Percentiles rank a stretch among this genome's conserved stretches.
Evolutionary conservation across 2,113 vertebrate genomes (phyloP).

Genomic region (Neodontobutis hainanensis): DNA sequence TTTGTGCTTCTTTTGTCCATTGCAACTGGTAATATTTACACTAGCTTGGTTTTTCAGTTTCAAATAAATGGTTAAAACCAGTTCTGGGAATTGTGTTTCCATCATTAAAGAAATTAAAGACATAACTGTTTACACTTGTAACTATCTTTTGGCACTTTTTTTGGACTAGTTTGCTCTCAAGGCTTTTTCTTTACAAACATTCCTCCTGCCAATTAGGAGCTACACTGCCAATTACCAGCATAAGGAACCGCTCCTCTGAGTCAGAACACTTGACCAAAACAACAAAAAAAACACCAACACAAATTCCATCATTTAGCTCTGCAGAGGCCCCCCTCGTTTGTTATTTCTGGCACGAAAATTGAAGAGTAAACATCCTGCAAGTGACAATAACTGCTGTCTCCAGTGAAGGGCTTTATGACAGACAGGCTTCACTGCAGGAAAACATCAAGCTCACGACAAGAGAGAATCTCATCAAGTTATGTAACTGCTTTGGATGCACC

Average conservation of each 20-base stretch:
- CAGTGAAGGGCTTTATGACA: constrained; percentile 16
- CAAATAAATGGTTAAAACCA: not conserved
- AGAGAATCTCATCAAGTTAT: constrained; percentile 2
- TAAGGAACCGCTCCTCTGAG: not conserved
- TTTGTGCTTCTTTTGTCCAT: too few relatives aligned
- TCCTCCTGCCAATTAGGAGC: constrained; percentile 31
- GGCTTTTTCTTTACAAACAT: not conserved
- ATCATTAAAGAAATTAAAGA: constrained; percentile 27
- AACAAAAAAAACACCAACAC: constrained; percentile 1
- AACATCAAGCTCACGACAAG: not conserved
- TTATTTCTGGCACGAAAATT: constrained; percentile 1
- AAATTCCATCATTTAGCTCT: not conserved
- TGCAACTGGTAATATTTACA: too few relatives aligned
- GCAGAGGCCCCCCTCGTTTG: not conserved
- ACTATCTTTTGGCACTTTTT: not conserved
- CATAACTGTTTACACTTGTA: not conserved
- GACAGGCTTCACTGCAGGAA: constrained; percentile 11
- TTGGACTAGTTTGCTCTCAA: constrained; percentile 17
- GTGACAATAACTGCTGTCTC: constrained; percentile 12
- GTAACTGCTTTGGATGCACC: constrained; percentile 1
- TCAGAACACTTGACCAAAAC: constrained; percentile 15
- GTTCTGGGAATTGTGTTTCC: not conserved
- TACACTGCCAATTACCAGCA: constrained; percentile 19
- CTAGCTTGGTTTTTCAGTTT: too few relatives aligned
- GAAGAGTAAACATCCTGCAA: constrained; percentile 2